Conservation (phyloP, 2,888 invertebrate species). For the Dryomyza anilis region DNA sequence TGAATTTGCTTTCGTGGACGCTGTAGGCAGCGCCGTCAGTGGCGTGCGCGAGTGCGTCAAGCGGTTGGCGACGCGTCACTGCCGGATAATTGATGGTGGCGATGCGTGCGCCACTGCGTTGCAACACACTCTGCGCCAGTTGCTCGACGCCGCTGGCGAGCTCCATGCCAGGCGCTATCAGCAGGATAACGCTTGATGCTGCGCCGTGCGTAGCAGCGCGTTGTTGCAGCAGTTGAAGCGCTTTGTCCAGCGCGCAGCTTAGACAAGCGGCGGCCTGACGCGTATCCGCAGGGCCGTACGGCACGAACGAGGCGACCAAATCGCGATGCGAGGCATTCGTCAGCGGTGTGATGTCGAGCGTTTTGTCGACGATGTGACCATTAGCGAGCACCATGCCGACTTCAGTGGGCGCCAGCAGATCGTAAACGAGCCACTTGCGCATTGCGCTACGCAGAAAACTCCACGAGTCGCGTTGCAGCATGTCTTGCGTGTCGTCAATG, state of each 20-base stretch:
- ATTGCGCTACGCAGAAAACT: slow-evolving; percentile 66
- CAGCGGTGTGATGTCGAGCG: slow-evolving; percentile 56
- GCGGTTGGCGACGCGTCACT: slow-evolving; percentile 56
- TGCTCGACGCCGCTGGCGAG: slow-evolving; percentile 58
- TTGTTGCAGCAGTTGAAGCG: slow-evolving; percentile 62
- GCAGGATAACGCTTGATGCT: slow-evolving; percentile 64
- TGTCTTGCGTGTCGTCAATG: slow-evolving; percentile 67
- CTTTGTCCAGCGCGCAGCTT: slow-evolving; percentile 40
- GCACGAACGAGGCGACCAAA: slow-evolving; percentile 62
- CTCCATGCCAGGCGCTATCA: slow-evolving; percentile 65
- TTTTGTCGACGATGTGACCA: slow-evolving; percentile 43
- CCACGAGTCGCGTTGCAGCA: slow-evolving; percentile 67
- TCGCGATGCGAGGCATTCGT: slow-evolving; percentile 57
- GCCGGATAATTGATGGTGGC: slow-evolving; percentile 66
- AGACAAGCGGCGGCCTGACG: slow-evolving; percentile 63
- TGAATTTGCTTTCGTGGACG: slow-evolving; percentile 64
- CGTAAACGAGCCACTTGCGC: slow-evolving; percentile 66
- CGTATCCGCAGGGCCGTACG: slow-evolving; percentile 64
- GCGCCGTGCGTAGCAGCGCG: slow-evolving; percentile 59
- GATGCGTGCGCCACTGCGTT: slow-evolving; percentile 61
- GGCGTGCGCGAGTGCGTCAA: slow-evolving; percentile 61
- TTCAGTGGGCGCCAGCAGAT: slow-evolving; percentile 64
- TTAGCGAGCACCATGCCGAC: slow-evolving; percentile 62
- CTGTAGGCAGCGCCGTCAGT: slow-evolving; percentile 63
- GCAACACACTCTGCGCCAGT: slow-evolving; percentile 52